phyloP scores from a whole-genome alignment of 23 tunicate genomes.

The Trididemnum miniatum region DNA sequence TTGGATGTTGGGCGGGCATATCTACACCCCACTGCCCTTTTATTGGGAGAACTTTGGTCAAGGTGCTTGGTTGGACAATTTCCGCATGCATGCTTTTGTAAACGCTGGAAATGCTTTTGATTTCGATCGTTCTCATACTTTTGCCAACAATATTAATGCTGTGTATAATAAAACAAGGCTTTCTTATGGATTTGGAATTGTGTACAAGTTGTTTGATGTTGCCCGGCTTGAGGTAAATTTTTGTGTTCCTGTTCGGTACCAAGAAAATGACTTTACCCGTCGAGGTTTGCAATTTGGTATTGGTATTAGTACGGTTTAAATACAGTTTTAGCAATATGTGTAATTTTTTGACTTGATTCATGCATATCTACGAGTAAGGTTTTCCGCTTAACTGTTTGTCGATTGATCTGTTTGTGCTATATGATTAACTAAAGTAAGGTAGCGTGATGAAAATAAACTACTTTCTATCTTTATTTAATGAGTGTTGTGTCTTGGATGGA shows the following conservation, averaged over 20 bases:
- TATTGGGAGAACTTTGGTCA: constrained; percentile 63
- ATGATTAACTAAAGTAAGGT: too few species aligned
- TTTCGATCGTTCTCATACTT: not conserved
- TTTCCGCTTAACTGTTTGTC: too few species aligned
- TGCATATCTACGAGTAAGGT: too few species aligned
- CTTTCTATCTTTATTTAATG: too few species aligned
- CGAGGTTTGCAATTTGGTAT: constrained; percentile 87
- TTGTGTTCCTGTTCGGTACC: constrained; percentile 57
- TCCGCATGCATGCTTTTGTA: constrained; percentile 75
- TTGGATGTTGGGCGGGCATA: constrained; percentile 79
- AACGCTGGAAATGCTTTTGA: constrained; percentile 84
- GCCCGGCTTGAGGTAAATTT: constrained; percentile 86
- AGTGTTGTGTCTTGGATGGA: too few species aligned
- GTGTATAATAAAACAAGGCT: constrained; percentile 33
- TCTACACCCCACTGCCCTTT: constrained; percentile 86
- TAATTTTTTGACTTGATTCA: too few species aligned
- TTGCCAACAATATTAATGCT: not conserved
- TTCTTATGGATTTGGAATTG: constrained; percentile 84
- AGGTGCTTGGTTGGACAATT: constrained; percentile 69
- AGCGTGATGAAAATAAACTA: too few species aligned
- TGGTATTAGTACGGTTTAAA: constrained; percentile 65
- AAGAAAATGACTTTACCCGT: constrained; percentile 41
- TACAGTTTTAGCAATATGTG: too few species aligned
- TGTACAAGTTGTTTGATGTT: constrained; percentile 64
- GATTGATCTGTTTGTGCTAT: too few species aligned